Percentiles rank a stretch among this genome's conserved stretches.
phyloP scores from a whole-genome alignment of 2,888 invertebrate species.

The Chaetogeoica ovagalla region DNA sequence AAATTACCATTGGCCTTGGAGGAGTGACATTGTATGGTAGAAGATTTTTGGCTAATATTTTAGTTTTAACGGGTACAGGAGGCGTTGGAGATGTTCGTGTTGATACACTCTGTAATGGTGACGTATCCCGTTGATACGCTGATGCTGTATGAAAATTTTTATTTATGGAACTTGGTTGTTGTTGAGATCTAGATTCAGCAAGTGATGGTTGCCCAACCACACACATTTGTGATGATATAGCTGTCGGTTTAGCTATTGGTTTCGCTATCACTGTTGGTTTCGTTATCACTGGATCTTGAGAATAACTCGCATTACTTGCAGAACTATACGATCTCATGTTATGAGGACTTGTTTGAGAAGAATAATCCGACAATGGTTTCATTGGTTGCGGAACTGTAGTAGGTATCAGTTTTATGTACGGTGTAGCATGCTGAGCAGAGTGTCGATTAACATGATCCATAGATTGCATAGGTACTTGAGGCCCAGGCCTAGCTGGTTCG shows the following conservation, averaged over 20 bases:
- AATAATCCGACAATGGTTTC: constrained; percentile 33
- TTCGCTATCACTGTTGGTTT: background rate
- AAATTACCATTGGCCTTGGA: constrained; percentile 71
- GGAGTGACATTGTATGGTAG: constrained; percentile 87
- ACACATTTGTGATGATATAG: constrained; percentile 42
- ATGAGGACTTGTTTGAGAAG: constrained; percentile 15
- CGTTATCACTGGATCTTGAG: background rate
- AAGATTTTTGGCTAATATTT: constrained; percentile 66
- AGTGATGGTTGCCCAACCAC: constrained; percentile 46
- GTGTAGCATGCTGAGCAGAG: constrained; percentile 33
- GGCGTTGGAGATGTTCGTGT: constrained; percentile 20
- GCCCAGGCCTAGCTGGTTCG: constrained; percentile 62
- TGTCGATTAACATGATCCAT: constrained; percentile 30
- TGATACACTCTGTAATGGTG: background rate
- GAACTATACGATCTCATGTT: constrained; percentile 21
- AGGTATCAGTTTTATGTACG: constrained; percentile 38
- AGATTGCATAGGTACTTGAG: constrained; percentile 59
- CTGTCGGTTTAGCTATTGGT: background rate
- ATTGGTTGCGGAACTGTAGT: constrained; percentile 17
- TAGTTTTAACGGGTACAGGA: constrained; percentile 38
- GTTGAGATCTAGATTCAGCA: constrained; percentile 50
- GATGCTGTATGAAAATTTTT: constrained; percentile 40
- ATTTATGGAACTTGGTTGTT: constrained; percentile 16
- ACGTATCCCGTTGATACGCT: constrained; percentile 24
- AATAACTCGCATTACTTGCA: constrained; percentile 30